Base-by-base conservation (phyloP, 2,888 invertebrate genomes). In the Liodrosophila aerea region DNA sequence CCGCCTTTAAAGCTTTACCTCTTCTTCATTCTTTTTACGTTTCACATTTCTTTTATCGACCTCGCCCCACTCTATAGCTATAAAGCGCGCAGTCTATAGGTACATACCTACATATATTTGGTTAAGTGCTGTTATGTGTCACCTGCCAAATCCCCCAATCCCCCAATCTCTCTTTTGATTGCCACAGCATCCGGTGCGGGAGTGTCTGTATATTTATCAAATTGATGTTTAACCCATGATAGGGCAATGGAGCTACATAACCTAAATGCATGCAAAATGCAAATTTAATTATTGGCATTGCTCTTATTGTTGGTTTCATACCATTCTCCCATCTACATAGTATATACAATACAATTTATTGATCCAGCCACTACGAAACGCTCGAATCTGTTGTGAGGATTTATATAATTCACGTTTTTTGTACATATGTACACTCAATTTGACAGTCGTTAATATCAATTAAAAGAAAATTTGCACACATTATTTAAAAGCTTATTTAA, bases 51-150 rank as follows among this genome's bases (percentile, higher is more conserved):
- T 30, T 30, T n/a, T 30, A n/a, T n/a, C 30, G 7, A 30, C 30
- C 8, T n/a, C 8, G 22, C 22, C 3, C 22, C 22, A 22, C 5
- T 22, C 22, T 5, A 22, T 22, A 22, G 22, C 22, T 5, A 22
- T 22, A 22, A 22, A 22, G 5, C 3, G 3, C 37, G 12, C 41
- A 29, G 22, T 13, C 2, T 22, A 22, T 22, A 22, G 2, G 22
- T 22, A 22, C 5, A 22, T 22, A 2, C 3, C 46, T 58, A 49
- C 45, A 31, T 46, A 45, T 49, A 63, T 40, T 39, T 64, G 76
- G 66, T 65, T 76, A 67, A 76, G 70, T 82, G 80, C 73, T 73
- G 62, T 72, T 65, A 69, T 72, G 47, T 76, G 76, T 76, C 67
- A 54, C 57, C 61, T 50, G 71, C 47, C 57, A 76, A 34, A 22